Evolutionary conservation across 2,797 vertebrate species (phyloP), one percentile per base, ranked within the genome.

Genomic region (Galagoides demidoff): DNA sequence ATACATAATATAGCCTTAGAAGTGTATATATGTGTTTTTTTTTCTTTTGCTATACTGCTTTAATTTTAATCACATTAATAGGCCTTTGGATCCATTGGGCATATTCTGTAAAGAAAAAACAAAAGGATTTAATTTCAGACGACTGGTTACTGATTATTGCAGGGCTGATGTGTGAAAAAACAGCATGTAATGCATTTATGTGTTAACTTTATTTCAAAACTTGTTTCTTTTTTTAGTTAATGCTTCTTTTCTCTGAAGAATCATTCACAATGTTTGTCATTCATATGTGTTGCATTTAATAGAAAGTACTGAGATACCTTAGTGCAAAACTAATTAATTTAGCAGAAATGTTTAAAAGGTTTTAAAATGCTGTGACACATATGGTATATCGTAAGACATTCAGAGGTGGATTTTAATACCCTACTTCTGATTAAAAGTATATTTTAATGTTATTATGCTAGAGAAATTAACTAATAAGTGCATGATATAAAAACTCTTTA

Each of bases 291-390:
- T 98, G 96, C 96, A 95, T 98, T 98, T 98, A 98, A 98, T 98
- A 98, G 97, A 98, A 98, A 97, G 97, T 95, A 97, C 93, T 98
- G 98, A 98, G 96, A 97, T 89, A 95, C 96, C 94, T 98, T 98
- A 98, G 98, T 98, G 97, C 97, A 98, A 98, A 98, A 97, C 97
- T 98, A 98, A 98, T 98, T 98, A 98, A 98, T 99, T 98, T 99
- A 98, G 97, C 98, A 98, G 98, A 98, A 98, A 98, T 98, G 98
- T 98, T 98, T 98, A 98, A 98, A 98, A 98, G 98, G 98, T 98
- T 98, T 98, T 98, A 98, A 98, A 99, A 98, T 98, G 98, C 97
- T 98, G 92, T 97, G 98, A 95, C 98, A 98, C 98, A 98, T 97
- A 97, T 98, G 97, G 98, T 98, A 97, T 97, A 98, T 98, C 97